These are phyloP conservation scores for Nipponacmea schrenckii DNA, from an alignment of 2,888 invertebrate genomes.

Conservation along the genomic window DNA sequence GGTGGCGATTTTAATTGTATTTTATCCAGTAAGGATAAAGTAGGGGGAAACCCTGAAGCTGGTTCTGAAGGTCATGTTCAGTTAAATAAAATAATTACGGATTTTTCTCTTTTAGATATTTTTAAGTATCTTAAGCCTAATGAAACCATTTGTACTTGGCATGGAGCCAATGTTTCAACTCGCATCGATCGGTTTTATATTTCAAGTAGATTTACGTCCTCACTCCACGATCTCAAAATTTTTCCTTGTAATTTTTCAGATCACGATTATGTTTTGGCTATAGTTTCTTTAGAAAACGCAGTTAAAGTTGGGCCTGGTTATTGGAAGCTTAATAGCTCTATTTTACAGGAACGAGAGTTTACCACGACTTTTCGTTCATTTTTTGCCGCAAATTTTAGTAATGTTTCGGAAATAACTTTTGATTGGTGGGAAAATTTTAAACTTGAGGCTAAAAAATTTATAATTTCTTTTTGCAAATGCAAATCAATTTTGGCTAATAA, in stretches of 20 bases:
- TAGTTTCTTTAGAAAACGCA: background rate
- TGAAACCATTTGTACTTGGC: background rate
- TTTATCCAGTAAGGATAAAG: too few species aligned
- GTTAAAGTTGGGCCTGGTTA: background rate
- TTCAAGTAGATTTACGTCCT: background rate
- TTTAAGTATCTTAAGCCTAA: background rate
- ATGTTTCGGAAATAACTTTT: background rate
- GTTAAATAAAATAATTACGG: background rate
- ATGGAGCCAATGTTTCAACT: background rate
- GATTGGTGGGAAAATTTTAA: background rate
- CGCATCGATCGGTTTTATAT: background rate
- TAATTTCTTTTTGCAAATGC: background rate
- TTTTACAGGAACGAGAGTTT: background rate
- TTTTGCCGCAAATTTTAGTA: background rate
- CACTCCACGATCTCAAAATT: background rate
- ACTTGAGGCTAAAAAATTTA: background rate
- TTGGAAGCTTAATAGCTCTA: background rate
- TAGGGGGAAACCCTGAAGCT: too few species aligned
- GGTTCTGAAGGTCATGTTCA: too few species aligned
- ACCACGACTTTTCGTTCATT: background rate
- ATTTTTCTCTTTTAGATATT: background rate
- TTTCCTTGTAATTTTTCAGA: background rate
- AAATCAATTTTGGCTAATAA: background rate
- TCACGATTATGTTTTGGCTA: background rate
- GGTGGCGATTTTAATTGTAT: too few species aligned